Percentiles rank a stretch among this genome's conserved stretches.
Conservation (phyloP, 2,113 vertebrate species). For the Tupaia tana region DNA sequence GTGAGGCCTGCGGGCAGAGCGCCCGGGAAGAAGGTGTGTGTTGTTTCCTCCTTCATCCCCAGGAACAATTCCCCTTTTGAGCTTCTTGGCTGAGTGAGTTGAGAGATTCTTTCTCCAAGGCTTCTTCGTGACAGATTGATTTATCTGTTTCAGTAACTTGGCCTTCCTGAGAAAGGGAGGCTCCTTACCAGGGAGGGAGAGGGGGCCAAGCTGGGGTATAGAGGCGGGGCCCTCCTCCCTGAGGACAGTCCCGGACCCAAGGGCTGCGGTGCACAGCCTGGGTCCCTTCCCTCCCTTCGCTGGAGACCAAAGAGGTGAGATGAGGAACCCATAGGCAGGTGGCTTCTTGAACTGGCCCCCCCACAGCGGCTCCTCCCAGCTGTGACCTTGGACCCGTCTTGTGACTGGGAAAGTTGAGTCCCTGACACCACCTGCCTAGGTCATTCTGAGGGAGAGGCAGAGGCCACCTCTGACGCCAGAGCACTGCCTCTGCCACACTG, state of each 20-base stretch:
- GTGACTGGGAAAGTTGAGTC: not conserved
- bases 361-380: fast-evolving
- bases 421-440: not conserved
- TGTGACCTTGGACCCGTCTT: not conserved
- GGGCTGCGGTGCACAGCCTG: not conserved
- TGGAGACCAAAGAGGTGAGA: fast-evolving
- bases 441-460: not conserved
- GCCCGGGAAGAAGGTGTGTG: constrained; percentile 77
- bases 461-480: not conserved
- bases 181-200: not conserved
- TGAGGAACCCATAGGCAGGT: fast-evolving
- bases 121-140: constrained; percentile 83
- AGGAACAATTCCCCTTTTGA: constrained; percentile 87
- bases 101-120: constrained; percentile 86
- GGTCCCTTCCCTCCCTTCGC: not conserved
- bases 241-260: fast-evolving
- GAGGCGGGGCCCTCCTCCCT: not conserved
- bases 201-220: not conserved
- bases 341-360: no score
- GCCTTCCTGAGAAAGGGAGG: constrained; percentile 69
- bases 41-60: constrained; percentile 80
- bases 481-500: fast-evolving
- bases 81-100: constrained; percentile 85
- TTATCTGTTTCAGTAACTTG: constrained; percentile 78
- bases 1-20: not conserved